A percentile compares a stretch with the other conserved stretches of the same genome.
Conservation (phyloP, 35 echinoderm and acorn worm species). For the Lytechinus pictus region DNA sequence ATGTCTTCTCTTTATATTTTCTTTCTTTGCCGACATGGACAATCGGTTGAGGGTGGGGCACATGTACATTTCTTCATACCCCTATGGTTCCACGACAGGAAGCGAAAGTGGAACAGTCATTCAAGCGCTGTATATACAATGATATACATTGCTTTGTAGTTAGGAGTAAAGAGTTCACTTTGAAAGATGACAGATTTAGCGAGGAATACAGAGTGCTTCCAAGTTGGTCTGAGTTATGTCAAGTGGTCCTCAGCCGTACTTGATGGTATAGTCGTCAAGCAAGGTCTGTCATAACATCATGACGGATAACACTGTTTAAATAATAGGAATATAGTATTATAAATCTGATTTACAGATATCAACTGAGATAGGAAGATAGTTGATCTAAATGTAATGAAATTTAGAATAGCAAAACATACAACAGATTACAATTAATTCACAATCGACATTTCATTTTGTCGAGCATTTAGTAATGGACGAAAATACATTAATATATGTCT, state of each 20-base stretch:
- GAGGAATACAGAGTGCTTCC: constrained; percentile 8
- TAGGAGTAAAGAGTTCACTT: neutral
- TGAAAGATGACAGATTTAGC: constrained; percentile 11
- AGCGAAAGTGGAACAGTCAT: neutral
- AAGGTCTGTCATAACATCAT: neutral
- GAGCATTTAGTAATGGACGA: no score
- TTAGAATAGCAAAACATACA: no score
- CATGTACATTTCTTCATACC: neutral
- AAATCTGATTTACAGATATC: no score
- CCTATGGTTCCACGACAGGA: neutral
- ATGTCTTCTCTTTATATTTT: neutral
- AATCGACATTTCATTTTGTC: no score
- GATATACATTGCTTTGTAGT: neutral
- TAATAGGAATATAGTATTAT: neutral
- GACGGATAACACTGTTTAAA: neutral
- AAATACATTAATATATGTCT: no score
- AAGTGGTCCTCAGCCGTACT: neutral
- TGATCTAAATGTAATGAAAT: no score
- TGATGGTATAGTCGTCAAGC: neutral
- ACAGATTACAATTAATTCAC: no score
- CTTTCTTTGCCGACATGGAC: neutral
- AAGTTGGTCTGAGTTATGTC: neutral
- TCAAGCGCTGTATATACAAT: constrained; percentile 6
- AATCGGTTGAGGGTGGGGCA: neutral
- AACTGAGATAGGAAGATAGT: no score